These are phyloP conservation scores for Lepidonotus clava DNA, from an alignment of 2,888 invertebrate species.

Conservation along the genomic window DNA sequence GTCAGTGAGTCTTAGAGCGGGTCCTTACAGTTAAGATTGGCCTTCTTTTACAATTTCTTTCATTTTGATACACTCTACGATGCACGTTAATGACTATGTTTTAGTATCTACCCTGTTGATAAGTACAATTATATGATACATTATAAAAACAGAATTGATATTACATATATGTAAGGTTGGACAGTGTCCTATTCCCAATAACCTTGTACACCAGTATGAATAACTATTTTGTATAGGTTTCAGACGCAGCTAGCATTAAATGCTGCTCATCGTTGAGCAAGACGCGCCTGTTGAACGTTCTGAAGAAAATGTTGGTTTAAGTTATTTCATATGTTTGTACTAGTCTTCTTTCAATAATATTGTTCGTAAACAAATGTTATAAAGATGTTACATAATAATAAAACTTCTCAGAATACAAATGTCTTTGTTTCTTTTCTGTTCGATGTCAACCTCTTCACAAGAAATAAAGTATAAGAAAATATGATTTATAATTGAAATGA, in stretches of 20 bases:
- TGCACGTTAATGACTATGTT: no score
- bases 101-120: slow-evolving; percentile 14
- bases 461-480: neutral
- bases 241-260: slow-evolving; percentile 35
- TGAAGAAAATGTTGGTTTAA: slow-evolving; percentile 42
- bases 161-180: neutral
- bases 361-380: slow-evolving; percentile 6
- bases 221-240: slow-evolving; percentile 30
- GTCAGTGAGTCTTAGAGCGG: no score
- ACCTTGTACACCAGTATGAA: neutral
- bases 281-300: slow-evolving; percentile 30
- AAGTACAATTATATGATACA: neutral
- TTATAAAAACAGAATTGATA: neutral
- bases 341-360: slow-evolving; percentile 4
- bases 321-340: slow-evolving; percentile 44
- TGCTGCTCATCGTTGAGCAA: neutral
- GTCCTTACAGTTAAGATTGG: no score
- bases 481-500: neutral
- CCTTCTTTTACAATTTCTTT: no score
- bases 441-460: neutral
- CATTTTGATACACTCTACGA: no score
- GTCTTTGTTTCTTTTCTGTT: neutral
- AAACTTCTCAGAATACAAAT: neutral
- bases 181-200: slow-evolving; percentile 9
- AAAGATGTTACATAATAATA: slow-evolving; percentile 8